Evolutionary conservation across 2,888 invertebrate genomes (phyloP).

Genomic region (Ectemnius cavifrons): DNA sequence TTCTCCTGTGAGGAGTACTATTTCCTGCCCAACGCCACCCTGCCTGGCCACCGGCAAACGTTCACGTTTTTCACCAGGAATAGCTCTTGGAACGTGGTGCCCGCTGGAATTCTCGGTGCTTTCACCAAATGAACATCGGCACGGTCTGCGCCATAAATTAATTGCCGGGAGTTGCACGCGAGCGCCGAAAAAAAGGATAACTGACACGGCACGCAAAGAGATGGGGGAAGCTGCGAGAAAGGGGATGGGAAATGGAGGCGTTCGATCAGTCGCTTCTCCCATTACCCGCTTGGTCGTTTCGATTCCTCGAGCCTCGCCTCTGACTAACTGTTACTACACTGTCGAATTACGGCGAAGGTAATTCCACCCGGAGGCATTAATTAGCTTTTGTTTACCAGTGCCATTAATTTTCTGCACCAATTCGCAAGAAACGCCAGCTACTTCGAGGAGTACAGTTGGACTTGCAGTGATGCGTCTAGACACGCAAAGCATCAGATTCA

Average conservation of each 20-base stretch:
- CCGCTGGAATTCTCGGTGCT: not conserved
- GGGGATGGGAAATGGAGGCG: conserved; percentile 52
- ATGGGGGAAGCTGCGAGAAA: conserved; percentile 12
- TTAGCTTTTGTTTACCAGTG: conserved; percentile 68
- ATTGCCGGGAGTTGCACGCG: not conserved
- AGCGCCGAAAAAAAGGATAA: conserved; percentile 19
- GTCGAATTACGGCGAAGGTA: conserved; percentile 59
- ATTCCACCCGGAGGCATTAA: conserved; percentile 67
- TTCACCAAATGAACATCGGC: not conserved
- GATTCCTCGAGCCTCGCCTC: conserved; percentile 48
- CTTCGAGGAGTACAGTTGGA: too few species aligned
- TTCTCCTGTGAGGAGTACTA: not conserved
- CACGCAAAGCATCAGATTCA: too few species aligned
- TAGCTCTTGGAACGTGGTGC: too few species aligned
- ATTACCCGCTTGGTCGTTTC: conserved; percentile 56
- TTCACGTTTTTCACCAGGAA: too few species aligned
- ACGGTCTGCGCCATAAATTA: conserved; percentile 3
- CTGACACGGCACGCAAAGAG: conserved; percentile 3
- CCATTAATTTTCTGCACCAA: conserved; percentile 63
- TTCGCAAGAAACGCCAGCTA: conserved; percentile 33
- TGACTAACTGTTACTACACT: conserved; percentile 48
- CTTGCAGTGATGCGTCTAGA: too few species aligned
- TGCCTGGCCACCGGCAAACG: not conserved
- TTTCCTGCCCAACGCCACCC: too few species aligned
- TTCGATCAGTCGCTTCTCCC: conserved; percentile 61